Base-by-base conservation (phyloP, 1,140 invertebrate species). In the Aphelinus atriplicis region DNA sequence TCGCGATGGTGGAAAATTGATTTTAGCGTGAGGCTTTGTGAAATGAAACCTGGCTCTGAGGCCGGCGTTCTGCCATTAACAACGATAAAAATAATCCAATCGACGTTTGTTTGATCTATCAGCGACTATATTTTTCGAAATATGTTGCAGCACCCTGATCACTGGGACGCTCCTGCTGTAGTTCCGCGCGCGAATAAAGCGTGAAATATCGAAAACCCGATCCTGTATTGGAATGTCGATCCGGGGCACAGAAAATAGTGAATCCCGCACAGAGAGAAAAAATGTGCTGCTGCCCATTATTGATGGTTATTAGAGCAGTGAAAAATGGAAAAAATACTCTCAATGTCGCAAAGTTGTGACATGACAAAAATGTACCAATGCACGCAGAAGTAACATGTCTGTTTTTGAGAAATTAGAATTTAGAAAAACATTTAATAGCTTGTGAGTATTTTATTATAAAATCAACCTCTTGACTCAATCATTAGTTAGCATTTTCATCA, bases 1-100 rank as follows among this genome's bases (percentile, higher is more conserved):
- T 77, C 73, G 71, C 65, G 75, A 75, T 76, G 78, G 80, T 80
- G 81, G 84, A 85, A 87, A 75, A 75, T 86, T 87, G 85, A 87
- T 86, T 86, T 86, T 84, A 83, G 81, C 81, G 77, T 81, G 76
- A 78, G 79, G 82, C 84, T 87, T 87, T 85, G 82, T 85, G 85
- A 86, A 85, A 87, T 82, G 81, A 84, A 86, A 85, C 80, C 83
- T 80, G 81, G 79, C 78, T 79, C 7, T 10, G 62, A 79, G 80
- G 81, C 81, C 80, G 78, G 7, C 50, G 48, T 60, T 4, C 81
- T 80, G 80, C 82, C 83, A 87, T 86, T 86, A 86, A 85, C 84
- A 84, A 83, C 84, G 83, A 85, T 85, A 86, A 86, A 87, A 87
- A 87, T 87, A 87, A 87, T 86, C 81, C 84, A 84, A 86, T 87